Evolutionary conservation across 2,797 vertebrate genomes (phyloP).

Genomic region (Limosa lapponica): DNA sequence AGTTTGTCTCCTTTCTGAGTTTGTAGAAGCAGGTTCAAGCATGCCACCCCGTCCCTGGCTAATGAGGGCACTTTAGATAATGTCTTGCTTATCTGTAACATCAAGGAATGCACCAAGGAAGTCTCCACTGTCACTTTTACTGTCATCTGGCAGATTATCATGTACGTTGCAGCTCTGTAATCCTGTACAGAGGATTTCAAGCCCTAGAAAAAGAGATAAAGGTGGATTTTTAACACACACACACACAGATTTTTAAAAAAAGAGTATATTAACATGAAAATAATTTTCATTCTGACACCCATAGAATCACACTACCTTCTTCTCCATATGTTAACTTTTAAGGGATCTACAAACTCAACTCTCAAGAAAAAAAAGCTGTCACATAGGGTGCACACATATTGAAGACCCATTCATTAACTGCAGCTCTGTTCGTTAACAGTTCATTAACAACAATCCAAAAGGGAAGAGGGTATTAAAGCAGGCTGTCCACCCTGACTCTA

Average conservation of each 20-base stretch:
- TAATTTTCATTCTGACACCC: background rate
- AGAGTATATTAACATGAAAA: background rate
- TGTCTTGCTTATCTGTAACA: constrained; percentile 84
- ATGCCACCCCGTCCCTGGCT: constrained; percentile 85
- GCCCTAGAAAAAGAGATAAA: constrained; percentile 80
- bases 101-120: constrained; percentile 84
- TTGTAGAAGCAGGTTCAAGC: constrained; percentile 90
- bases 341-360: background rate
- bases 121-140: constrained; percentile 89
- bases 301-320: background rate
- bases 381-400: background rate
- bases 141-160: constrained; percentile 92
- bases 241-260: background rate
- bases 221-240: background rate
- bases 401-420: background rate
- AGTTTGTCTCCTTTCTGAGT: constrained; percentile 85
- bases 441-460: background rate
- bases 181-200: constrained; percentile 88
- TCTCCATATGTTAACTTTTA: background rate
- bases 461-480: background rate
- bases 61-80: constrained; percentile 80
- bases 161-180: constrained; percentile 92
- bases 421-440: background rate
- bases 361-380: background rate
- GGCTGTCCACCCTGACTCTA: background rate